Evolutionary conservation across 1,140 invertebrate genomes (phyloP).

Genomic region (Berghia stephanieae): DNA sequence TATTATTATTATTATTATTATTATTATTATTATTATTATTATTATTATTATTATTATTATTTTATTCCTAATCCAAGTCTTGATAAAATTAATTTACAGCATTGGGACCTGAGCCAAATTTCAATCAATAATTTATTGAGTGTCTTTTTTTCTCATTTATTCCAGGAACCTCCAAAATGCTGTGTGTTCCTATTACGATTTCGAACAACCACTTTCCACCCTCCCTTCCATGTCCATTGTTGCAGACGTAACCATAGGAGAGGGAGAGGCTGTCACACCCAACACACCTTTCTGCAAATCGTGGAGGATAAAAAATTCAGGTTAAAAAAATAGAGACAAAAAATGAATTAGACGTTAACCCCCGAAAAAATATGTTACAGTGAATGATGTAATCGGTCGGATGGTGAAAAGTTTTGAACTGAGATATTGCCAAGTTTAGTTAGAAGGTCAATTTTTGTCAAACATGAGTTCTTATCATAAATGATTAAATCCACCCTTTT

Average conservation of each 20-base stretch:
- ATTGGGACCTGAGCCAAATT: neutral
- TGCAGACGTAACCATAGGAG: constrained; percentile 79
- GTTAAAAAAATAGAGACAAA: constrained; percentile 57
- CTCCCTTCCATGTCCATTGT: constrained; percentile 82
- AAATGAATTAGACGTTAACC: neutral
- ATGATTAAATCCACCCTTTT: neutral
- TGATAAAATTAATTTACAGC: neutral
- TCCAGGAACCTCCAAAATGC: constrained; percentile 95
- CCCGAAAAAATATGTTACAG: too few relatives aligned
- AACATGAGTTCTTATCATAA: neutral
- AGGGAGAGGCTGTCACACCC: constrained; percentile 79
- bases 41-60: neutral
- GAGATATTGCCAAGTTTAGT: too few relatives aligned
- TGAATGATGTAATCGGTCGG: too few relatives aligned
- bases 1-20: neutral
- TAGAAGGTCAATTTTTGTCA: neutral
- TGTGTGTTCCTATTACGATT: constrained; percentile 94
- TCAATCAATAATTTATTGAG: neutral
- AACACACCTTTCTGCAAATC: constrained; percentile 80
- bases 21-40: neutral
- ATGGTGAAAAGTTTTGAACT: neutral
- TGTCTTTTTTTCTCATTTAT: constrained; percentile 18
- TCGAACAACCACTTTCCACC: constrained; percentile 70
- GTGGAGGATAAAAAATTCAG: constrained; percentile 83
- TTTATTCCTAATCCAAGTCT: neutral